Base-by-base conservation (phyloP, 2,797 vertebrate genomes). In the Hydrolagus colliei region DNA sequence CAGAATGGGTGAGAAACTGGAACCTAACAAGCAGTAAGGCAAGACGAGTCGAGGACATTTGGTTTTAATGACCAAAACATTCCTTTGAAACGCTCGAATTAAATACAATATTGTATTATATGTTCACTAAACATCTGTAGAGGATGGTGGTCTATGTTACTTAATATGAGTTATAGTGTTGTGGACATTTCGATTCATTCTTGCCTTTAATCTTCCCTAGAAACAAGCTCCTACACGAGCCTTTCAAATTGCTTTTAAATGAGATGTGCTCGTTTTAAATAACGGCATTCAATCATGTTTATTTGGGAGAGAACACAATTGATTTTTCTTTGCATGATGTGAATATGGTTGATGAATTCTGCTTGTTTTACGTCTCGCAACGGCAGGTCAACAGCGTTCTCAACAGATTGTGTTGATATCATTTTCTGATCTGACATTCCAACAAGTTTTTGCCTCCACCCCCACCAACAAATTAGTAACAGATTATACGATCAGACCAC, bases 181-280 rank as follows among this genome's bases (percentile, higher is more conserved):
- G 16, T 16, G 41, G 32, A 41, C 7, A 75, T 75, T 75, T 75
- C 18, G 27, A 73, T 73, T 75, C 16, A 14, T 7, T 13, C 73
- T 41, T 7, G 13, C 9, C 32, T 32, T 35, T 75, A 75, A 75
- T 41, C 27, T 75, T 41, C 27, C 27, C 27, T 41, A 35, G 12
- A 75, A 75, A 75, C 11, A 75, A 75, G 22, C 73, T 75, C 73
- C 13, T 75, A 75, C n/a, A 71, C 18, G 4, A 27, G 27, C n/a
- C n/a, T 73, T 27, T 73, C 73, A 75, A 71, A 71, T 71, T 71
- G 68, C 20, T 71, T 71, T 68, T 68, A 74, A 35, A 74, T 73
- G 72, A 73, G 22, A n/a, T 73, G 9, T 73, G 11, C 72, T 7
- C 8, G 9, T 75, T 41, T 13, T 35, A 75, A 75, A 75, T 75